These are phyloP conservation scores for Fringilla coelebs DNA, from an alignment of 2,797 vertebrate species.

Conservation along the genomic window DNA sequence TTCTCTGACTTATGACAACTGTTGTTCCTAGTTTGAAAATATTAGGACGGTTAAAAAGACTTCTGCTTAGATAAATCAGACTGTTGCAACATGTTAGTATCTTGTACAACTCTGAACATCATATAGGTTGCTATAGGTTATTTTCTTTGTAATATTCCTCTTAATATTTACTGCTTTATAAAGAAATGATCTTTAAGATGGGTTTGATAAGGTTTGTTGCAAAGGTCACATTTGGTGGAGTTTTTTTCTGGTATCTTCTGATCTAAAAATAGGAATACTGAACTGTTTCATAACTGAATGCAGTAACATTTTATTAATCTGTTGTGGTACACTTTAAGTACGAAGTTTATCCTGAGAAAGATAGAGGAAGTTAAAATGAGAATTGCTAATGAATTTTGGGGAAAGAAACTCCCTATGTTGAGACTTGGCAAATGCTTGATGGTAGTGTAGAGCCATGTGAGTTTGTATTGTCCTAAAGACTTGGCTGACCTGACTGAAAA, in stretches of 20 bases:
- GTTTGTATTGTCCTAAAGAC: neutral
- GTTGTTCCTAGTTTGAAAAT: neutral
- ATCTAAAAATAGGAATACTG: neutral
- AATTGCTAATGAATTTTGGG: neutral
- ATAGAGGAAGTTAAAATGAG: neutral
- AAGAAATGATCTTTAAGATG: neutral
- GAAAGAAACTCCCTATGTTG: rapidly evolving
- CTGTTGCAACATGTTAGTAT: neutral
- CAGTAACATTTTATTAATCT: neutral
- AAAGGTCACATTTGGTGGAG: neutral
- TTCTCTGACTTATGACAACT: neutral
- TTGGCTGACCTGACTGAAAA: neutral
- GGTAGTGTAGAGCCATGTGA: neutral
- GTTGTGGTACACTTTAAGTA: neutral
- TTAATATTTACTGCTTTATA: neutral
- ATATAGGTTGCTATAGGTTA: neutral
- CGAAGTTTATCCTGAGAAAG: neutral
- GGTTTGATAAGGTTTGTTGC: neutral
- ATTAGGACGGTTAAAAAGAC: neutral
- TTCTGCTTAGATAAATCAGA: neutral
- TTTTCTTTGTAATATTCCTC: neutral
- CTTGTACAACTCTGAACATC: neutral
- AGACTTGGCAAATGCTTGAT: neutral
- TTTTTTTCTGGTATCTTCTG: neutral
- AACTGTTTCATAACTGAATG: neutral